A percentile compares a stretch with the other conserved stretches of the same genome.
phyloP scores from a whole-genome alignment of 1,140 invertebrate species.

The Leptinotarsa defecta region DNA sequence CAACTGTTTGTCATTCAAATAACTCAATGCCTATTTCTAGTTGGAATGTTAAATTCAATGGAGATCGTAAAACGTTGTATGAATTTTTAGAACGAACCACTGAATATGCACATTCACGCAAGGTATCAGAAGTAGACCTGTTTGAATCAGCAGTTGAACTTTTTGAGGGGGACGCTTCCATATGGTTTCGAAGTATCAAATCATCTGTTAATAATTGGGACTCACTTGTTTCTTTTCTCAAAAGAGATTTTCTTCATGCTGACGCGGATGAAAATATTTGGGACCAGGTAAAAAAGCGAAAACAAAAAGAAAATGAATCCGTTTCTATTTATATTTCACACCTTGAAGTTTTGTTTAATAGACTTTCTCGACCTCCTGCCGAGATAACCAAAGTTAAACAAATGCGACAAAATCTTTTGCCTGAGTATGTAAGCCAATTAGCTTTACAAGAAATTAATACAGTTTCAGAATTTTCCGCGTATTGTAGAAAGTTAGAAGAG shows the following conservation, averaged over 20 bases:
- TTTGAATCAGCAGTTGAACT: constrained; percentile 43
- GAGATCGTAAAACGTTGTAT: constrained; percentile 29
- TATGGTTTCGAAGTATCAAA: constrained; percentile 45
- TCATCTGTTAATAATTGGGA: constrained; percentile 6
- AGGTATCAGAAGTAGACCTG: constrained; percentile 38
- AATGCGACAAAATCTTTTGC: neutral
- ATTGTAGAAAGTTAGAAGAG: constrained; percentile 8
- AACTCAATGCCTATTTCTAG: constrained; percentile 19
- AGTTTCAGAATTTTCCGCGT: neutral
- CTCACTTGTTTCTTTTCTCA: neutral
- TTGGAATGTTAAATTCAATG: constrained; percentile 39
- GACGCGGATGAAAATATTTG: constrained; percentile 11
- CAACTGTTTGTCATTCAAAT: neutral
- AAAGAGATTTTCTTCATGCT: neutral
- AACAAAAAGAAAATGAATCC: neutral
- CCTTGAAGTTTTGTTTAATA: constrained; percentile 4
- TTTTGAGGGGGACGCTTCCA: constrained; percentile 43
- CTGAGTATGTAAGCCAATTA: neutral
- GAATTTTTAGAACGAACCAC: constrained; percentile 44
- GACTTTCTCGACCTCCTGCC: neutral
- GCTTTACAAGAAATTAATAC: neutral
- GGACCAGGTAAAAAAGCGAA: neutral
- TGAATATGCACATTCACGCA: constrained; percentile 43
- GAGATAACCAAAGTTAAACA: neutral
- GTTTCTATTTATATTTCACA: constrained; percentile 4